Evolutionary conservation across 2,888 invertebrate species (phyloP).

Genomic region (Meandrusa payeni): DNA sequence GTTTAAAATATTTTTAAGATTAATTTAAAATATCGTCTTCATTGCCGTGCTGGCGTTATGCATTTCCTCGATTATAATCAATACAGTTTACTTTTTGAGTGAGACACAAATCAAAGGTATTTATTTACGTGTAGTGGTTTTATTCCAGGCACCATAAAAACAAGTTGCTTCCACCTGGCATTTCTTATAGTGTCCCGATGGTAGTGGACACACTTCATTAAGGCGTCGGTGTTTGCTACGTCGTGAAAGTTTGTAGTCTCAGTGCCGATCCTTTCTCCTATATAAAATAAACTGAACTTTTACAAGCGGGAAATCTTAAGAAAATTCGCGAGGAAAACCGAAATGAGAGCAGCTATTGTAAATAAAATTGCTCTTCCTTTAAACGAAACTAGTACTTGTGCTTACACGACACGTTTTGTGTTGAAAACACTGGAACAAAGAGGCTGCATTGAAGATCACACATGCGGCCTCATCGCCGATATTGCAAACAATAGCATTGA

Average conservation of each 20-base stretch:
- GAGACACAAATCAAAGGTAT: too few relatives aligned
- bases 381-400: constrained; percentile 49
- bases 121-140: constrained; percentile 58
- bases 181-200: constrained; percentile 47
- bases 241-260: constrained; percentile 25
- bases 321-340: constrained; percentile 18
- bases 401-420: constrained; percentile 63
- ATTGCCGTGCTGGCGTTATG: too few relatives aligned
- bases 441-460: constrained; percentile 57
- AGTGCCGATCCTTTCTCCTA: constrained; percentile 7
- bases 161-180: constrained; percentile 55
- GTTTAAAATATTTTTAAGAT: too few relatives aligned
- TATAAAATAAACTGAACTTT: constrained; percentile 14
- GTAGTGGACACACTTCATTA: constrained; percentile 58
- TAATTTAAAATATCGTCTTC: too few relatives aligned
- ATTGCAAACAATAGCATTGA: constrained; percentile 54
- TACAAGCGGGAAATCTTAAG: constrained; percentile 9
- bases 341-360: constrained; percentile 27
- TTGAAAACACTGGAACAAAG: constrained; percentile 53
- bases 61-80: too few relatives aligned
- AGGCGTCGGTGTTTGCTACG: constrained; percentile 30
- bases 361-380: constrained; percentile 36
- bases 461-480: constrained; percentile 54
- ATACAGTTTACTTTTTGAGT: too few relatives aligned
- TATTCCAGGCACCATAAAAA: constrained; percentile 60